Evolutionary conservation across 2,113 vertebrate species (phyloP), one percentile per base, ranked within the genome.

Genomic region (Rhodinocichla rosea): DNA sequence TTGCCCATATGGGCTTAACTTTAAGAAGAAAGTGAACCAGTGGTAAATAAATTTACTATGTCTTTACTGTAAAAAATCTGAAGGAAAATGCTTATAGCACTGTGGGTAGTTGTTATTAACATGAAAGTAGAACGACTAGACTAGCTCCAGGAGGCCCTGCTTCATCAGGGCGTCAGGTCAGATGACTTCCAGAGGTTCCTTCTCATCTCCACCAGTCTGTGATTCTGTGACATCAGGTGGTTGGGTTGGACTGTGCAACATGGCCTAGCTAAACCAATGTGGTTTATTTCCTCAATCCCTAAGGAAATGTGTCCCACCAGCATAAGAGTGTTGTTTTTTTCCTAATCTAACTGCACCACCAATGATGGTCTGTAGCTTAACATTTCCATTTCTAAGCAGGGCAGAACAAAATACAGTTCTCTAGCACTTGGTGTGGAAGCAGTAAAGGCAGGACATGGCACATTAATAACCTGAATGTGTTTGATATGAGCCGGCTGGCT

Each of bases 311-410:
- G 8, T 67, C 56, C 52, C 45, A 45, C 3, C 16, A 42, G 21
- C 11, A 4, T 22, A 50, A 57, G 8, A 14, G 4, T 35, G 11
- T 27, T 42, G 16, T 0, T 3, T 12, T 67, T 50, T 42, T 13
- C 28, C 57, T 71, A 39, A 47, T 33, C 21, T 56, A 33, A 14
- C 65, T 60, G 74, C 21, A 23, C 39, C 26, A 26, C 11, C 26
- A 39, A 24, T n/a, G 11, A 16, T 27, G 17, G 60, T 82, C 40
- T 19, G 39, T 26, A 76, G 32, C 20, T 92, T 49, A 56, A 39
- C 2, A 11, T 40, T 52, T 30, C 47, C 55, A 10, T 50, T 84
- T 68, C 53, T 76, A 80, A 59, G 63, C 32, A 83, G 13, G 26
- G 14, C 33, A 63, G 23, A 67, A 13, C 7, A 76, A 73, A 83